Base-by-base conservation (phyloP, 2,797 vertebrate genomes). In the Phylloscopus collybita region DNA sequence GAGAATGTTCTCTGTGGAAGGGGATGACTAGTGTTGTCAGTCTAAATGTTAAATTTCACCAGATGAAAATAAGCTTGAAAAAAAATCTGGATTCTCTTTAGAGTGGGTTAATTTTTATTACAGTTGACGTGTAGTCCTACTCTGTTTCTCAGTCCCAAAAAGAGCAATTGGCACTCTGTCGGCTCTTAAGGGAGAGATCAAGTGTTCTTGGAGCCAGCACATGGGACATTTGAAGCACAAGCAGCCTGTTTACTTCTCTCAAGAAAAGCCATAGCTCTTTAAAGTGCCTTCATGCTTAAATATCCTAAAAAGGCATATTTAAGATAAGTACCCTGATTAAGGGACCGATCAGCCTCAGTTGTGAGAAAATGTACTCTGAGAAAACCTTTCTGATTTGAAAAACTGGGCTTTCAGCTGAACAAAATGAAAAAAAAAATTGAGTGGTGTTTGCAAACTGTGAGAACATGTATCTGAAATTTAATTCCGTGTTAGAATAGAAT, bases 181-280 rank as follows among this genome's bases (percentile, higher is more conserved):
- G 3, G 56, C 30, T 84, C 47, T 59, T 57, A 5, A 60, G 59
- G 80, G 80, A 53, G 78, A 90, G 85, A 93, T 93, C 78, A 90
- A 92, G 70, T 93, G 83, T 95, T 96, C 53, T 72, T 89, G 90
- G 64, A 80, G 69, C 36, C 56, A 88, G 59, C 3, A 8, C 60
- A 38, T 64, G 47, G 66, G 92, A 80, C 67, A 30, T 91, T 36
- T 79, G 88, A 81, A 80, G 80, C 66, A 80, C 38, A 70, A 88
- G 75, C 91, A 73, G 40, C 64, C 79, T 95, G 61, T 94, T 94
- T 88, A 75, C 64, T 71, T 80, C 47, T 89, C 45, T 76, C n/a
- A 47, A 80, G 92, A 90, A 88, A 44, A 85, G 30, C 32, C 18
- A 13, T 62, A 84, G 66, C 72, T 93, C 51, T 93, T 85, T 84